Evolutionary conservation across 37 sponge, comb jelly and placozoan genomes (phyloP).

Genomic region (Chondrilla cf. caribensis): DNA sequence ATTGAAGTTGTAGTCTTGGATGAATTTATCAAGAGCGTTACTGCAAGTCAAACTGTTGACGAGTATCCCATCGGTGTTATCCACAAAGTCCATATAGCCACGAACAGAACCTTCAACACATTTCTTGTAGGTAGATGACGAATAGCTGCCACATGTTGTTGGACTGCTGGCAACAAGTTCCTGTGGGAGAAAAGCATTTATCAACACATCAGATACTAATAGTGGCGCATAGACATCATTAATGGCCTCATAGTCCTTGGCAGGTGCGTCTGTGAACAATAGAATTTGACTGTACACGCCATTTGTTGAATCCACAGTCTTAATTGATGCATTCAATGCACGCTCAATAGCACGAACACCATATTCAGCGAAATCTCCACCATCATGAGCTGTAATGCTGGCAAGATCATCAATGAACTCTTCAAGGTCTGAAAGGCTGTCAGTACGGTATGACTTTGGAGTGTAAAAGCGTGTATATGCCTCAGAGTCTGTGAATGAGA

Average conservation of each 20-base stretch:
- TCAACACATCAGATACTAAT: background rate
- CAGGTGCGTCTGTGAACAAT: conserved; percentile 13
- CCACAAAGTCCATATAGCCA: background rate
- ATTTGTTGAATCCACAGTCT: too few relatives aligned
- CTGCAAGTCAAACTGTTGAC: background rate
- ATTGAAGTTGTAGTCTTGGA: background rate
- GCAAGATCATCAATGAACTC: background rate
- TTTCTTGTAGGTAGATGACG: background rate
- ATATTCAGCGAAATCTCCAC: conserved; percentile 12
- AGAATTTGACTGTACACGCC: background rate
- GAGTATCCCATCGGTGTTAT: background rate
- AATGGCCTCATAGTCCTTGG: background rate
- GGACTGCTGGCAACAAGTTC: background rate
- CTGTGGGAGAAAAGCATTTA: background rate
- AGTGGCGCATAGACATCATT: too few relatives aligned
- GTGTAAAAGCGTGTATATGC: background rate
- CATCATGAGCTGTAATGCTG: background rate
- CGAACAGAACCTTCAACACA: background rate
- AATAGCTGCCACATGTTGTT: too few relatives aligned
- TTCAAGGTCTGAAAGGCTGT: background rate
- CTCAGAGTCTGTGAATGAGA: too few relatives aligned
- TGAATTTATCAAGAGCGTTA: background rate
- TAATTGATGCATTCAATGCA: background rate
- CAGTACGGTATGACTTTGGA: background rate
- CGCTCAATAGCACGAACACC: background rate